A percentile compares a stretch with the other conserved stretches of the same genome.
Evolutionary conservation across 37 sponge, comb jelly and placozoan genomes (phyloP).

Genomic region (Haliclona indistincta): DNA sequence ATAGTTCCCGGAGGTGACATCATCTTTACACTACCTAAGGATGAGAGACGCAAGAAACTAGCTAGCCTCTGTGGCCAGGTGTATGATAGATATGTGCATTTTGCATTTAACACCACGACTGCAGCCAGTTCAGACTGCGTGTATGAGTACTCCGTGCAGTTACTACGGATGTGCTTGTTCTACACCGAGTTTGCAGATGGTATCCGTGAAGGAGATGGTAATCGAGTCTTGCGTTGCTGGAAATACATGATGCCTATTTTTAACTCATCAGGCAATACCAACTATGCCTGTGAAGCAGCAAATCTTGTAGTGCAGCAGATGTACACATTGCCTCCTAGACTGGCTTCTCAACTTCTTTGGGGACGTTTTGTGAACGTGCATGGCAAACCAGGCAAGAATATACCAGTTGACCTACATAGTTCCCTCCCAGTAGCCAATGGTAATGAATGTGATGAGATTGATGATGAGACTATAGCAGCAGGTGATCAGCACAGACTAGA

Average conservation of each 20-base stretch:
- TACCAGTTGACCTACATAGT: slow-evolving; percentile 29
- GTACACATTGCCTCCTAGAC: slow-evolving; percentile 3
- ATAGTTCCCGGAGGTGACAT: slow-evolving; percentile 14
- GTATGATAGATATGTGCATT: no score
- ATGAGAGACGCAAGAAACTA: no score
- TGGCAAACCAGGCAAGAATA: slow-evolving; percentile 1
- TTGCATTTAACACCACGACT: not conserved
- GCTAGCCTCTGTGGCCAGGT: no score
- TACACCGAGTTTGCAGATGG: slow-evolving; percentile 5
- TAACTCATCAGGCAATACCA: not conserved
- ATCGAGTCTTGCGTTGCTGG: slow-evolving; percentile 18
- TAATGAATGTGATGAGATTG: no score
- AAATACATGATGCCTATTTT: slow-evolving; percentile 18
- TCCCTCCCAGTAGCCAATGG: no score
- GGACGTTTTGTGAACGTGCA: slow-evolving; percentile 29
- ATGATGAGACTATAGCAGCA: no score
- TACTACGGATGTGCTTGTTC: slow-evolving; percentile 1
- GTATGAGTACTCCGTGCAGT: not conserved
- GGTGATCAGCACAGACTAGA: no score
- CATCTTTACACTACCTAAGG: no score
- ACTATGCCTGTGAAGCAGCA: slow-evolving; percentile 21
- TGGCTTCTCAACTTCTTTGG: slow-evolving; percentile 26
- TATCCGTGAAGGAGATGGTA: slow-evolving; percentile 30
- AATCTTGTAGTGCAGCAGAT: not conserved
- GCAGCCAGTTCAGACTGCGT: not conserved